phyloP scores from a whole-genome alignment of 2,797 vertebrate genomes.

The Tenualosa thibaudeaui region DNA sequence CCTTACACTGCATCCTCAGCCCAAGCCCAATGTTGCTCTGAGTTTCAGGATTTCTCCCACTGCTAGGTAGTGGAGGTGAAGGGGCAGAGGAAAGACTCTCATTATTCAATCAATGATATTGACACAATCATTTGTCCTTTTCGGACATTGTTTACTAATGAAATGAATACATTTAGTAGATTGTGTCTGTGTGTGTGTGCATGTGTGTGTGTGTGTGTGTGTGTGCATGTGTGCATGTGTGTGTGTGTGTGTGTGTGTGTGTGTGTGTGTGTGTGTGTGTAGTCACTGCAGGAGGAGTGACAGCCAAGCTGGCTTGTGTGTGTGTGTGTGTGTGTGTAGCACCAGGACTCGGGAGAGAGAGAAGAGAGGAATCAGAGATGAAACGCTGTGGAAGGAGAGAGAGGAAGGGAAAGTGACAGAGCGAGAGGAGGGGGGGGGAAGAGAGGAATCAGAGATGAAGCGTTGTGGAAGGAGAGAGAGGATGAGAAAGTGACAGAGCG shows the following conservation, averaged over 20 bases:
- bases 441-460: not conserved
- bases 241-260: not conserved
- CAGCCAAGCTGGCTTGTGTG: not conserved
- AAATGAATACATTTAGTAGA: slow-evolving; percentile 5
- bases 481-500: too few relatives aligned
- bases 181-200: slow-evolving; percentile 4
- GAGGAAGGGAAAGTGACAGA: too few relatives aligned
- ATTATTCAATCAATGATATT: slow-evolving; percentile 2
- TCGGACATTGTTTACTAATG: not conserved
- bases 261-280: slow-evolving; percentile 14
- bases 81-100: not conserved
- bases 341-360: not conserved
- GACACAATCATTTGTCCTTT: not conserved
- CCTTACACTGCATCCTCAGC: too few relatives aligned
- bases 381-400: too few relatives aligned
- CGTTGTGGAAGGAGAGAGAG: too few relatives aligned
- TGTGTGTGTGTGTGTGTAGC: not conserved
- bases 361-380: not conserved
- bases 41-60: too few relatives aligned
- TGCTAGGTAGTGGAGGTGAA: not conserved
- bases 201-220: not conserved
- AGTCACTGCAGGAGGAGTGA: too few relatives aligned
- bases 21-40: too few relatives aligned
- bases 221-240: not conserved
- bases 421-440: not conserved